These are phyloP conservation scores for Carcharodon carcharias DNA, from an alignment of 2,797 vertebrate genomes.

Conservation along the genomic window DNA sequence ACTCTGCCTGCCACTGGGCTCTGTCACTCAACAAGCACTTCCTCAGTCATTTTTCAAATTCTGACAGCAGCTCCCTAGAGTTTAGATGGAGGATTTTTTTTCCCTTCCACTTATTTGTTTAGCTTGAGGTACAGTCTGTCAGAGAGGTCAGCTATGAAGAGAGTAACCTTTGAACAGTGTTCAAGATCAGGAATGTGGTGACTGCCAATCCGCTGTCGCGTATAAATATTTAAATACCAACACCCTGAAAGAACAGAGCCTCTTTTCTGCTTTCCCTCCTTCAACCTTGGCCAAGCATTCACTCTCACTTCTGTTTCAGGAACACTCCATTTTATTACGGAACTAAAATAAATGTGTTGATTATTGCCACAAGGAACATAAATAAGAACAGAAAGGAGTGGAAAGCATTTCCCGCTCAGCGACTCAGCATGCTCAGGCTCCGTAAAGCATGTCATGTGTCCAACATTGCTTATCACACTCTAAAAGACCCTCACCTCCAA, in stretches of 20 bases:
- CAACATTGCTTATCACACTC: background rate
- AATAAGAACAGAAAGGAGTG: background rate
- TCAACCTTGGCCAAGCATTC: too few relatives aligned
- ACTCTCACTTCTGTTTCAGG: background rate
- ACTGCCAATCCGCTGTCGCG: background rate
- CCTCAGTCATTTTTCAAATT: slow-evolving; percentile 33
- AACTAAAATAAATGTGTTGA: background rate
- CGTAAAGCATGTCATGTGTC: background rate
- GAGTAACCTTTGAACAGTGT: background rate
- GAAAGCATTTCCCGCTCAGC: background rate
- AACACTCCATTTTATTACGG: background rate
- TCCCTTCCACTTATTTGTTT: slow-evolving; percentile 8
- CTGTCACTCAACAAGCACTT: slow-evolving; percentile 34
- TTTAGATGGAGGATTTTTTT: background rate
- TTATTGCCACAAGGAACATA: background rate
- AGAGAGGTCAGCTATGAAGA: slow-evolving; percentile 4
- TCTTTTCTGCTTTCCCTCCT: background rate
- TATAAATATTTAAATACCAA: slow-evolving; percentile 11
- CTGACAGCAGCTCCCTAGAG: slow-evolving; percentile 19
- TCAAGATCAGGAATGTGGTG: slow-evolving; percentile 27
- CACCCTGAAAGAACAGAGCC: background rate
- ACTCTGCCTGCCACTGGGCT: background rate
- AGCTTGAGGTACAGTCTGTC: slow-evolving; percentile 23
- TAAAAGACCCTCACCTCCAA: background rate
- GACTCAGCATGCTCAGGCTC: background rate